Conservation (phyloP, 2,797 vertebrate species). For the Pterois miles region DNA sequence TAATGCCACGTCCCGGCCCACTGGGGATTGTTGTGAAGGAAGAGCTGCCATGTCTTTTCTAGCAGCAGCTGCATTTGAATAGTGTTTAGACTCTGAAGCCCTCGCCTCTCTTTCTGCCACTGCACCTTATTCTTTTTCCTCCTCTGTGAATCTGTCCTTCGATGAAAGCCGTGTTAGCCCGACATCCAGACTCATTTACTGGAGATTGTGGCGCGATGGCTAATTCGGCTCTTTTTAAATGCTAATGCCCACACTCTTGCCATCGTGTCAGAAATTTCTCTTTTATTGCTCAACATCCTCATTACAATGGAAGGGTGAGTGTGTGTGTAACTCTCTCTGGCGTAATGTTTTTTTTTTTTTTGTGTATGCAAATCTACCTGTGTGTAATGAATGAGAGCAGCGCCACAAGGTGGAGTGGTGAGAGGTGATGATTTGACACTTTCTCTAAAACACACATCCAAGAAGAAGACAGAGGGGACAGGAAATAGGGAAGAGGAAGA, state of each 20-base stretch:
- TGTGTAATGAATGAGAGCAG: constrained; percentile 59
- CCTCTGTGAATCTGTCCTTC: constrained; percentile 15
- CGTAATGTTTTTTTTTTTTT: neutral
- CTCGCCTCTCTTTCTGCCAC: neutral
- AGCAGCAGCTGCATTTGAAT: constrained; percentile 43
- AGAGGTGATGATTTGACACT: constrained; percentile 61
- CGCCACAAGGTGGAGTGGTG: constrained; percentile 81
- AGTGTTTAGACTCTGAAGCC: constrained; percentile 27
- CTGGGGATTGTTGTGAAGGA: constrained; percentile 33
- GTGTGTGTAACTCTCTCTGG: constrained; percentile 24
- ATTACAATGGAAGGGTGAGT: constrained; percentile 57
- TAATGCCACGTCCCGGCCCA: constrained; percentile 22
- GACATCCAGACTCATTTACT: constrained; percentile 57
- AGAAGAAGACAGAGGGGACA: neutral
- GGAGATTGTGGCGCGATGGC: constrained; percentile 56
- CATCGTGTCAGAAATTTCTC: constrained; percentile 56
- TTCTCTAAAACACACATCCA: constrained; percentile 37
- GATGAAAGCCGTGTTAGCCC: constrained; percentile 48
- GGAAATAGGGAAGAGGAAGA: neutral
- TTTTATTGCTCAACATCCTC: constrained; percentile 71
- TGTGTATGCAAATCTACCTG: constrained; percentile 24
- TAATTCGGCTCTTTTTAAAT: constrained; percentile 74
- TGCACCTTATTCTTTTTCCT: constrained; percentile 21
- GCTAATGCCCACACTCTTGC: constrained; percentile 59
- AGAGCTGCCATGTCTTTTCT: constrained; percentile 18